phyloP scores from a whole-genome alignment of 2,888 invertebrate genomes.

The Sialis fuliginosa region DNA sequence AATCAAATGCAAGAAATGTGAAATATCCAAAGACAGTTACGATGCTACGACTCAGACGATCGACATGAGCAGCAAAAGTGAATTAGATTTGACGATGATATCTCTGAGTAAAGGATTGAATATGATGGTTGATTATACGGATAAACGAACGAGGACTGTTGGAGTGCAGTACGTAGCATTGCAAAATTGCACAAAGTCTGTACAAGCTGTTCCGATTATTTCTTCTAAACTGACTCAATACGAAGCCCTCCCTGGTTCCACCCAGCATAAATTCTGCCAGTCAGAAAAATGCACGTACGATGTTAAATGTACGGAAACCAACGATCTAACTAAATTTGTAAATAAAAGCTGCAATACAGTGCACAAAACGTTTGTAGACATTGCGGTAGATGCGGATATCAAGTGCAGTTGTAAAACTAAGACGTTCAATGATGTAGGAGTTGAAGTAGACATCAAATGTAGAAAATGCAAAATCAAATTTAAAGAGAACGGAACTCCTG shows the following conservation, averaged over 20 bases:
- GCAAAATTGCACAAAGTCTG: background rate
- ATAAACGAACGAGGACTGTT: constrained; percentile 28
- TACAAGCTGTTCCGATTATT: background rate
- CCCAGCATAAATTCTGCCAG: background rate
- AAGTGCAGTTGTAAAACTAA: background rate
- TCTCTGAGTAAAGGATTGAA: constrained; percentile 40
- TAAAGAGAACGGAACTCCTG: background rate
- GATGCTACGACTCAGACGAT: too few species aligned
- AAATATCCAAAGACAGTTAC: too few species aligned
- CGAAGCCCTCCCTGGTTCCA: background rate
- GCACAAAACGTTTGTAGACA: background rate
- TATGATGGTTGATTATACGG: constrained; percentile 25
- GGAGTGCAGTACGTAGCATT: constrained; percentile 20
- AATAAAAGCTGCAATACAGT: background rate
- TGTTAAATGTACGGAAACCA: constrained; percentile 1
- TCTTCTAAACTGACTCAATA: constrained; percentile 1
- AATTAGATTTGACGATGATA: constrained; percentile 13
- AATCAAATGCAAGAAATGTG: too few species aligned
- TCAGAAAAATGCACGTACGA: background rate
- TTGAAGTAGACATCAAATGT: background rate
- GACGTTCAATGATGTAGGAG: background rate
- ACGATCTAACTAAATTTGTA: background rate
- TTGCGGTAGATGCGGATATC: background rate
- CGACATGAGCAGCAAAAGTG: too few species aligned
- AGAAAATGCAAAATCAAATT: background rate